phyloP scores from a whole-genome alignment of 2,113 vertebrate species.

The Elephantulus edwardii region DNA sequence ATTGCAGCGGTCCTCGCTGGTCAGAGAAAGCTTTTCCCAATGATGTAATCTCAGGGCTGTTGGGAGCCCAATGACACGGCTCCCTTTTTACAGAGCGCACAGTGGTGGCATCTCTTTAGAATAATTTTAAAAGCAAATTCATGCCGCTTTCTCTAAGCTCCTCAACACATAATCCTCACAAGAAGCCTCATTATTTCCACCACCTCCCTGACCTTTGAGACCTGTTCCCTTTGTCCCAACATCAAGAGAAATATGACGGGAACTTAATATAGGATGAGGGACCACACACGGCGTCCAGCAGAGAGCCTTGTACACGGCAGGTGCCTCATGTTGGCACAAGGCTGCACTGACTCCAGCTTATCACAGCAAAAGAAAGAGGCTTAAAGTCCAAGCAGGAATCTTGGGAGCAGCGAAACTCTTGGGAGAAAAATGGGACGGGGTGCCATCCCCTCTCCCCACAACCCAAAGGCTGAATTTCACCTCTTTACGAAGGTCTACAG shows the following conservation, averaged over 20 bases:
- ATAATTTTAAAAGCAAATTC: background rate
- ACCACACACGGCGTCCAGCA: background rate
- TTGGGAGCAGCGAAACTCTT: too few species aligned
- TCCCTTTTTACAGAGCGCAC: background rate
- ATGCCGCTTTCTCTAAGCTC: background rate
- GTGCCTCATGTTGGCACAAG: background rate
- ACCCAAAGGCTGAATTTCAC: background rate
- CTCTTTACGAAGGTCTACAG: background rate
- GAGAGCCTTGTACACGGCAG: background rate
- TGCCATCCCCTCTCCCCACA: background rate
- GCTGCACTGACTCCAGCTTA: background rate
- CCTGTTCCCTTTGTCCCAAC: background rate
- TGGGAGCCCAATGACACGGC: background rate
- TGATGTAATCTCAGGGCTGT: constrained; percentile 6
- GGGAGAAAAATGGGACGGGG: accelerated
- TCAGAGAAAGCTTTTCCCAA: background rate
- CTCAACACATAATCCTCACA: background rate
- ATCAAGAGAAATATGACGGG: background rate
- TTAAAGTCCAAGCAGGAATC: too few species aligned
- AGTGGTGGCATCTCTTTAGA: background rate
- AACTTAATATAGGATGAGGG: background rate
- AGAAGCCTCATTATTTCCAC: background rate
- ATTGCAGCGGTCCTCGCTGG: background rate
- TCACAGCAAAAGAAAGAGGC: background rate
- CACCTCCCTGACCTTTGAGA: background rate